These are phyloP conservation scores for Epizoanthus illoricatus DNA, from an alignment of 92 coral and sea anemone genomes.

Conservation along the genomic window DNA sequence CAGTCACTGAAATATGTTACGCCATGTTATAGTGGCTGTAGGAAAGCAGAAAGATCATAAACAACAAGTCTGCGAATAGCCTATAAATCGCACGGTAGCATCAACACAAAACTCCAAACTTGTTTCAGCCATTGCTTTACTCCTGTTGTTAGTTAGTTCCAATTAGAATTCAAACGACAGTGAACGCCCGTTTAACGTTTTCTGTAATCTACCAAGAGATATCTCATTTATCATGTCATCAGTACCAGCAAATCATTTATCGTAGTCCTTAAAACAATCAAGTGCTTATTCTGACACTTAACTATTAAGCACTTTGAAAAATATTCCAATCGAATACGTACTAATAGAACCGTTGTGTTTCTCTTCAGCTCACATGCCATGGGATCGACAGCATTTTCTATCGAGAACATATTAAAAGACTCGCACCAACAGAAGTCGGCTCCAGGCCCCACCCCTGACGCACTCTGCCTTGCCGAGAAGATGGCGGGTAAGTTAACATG, in stretches of 20 bases:
- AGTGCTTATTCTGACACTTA: not conserved
- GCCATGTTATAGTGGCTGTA: too few species aligned
- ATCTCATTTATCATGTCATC: conserved; percentile 2
- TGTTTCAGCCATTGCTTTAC: too few species aligned
- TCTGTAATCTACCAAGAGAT: not conserved
- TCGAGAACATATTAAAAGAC: conserved; percentile 88
- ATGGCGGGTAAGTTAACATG: conserved; percentile 73
- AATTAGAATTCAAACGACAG: too few species aligned
- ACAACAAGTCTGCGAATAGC: too few species aligned
- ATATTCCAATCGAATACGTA: not conserved
- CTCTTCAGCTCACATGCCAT: not conserved
- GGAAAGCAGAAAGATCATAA: too few species aligned
- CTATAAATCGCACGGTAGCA: too few species aligned
- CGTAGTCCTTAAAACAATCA: not conserved
- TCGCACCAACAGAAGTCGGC: conserved; percentile 39
- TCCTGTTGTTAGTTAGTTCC: not conserved
- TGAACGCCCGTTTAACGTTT: not conserved
- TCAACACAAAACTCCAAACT: too few species aligned
- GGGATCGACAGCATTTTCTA: conserved; percentile 61
- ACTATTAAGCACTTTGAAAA: not conserved
- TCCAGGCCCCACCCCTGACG: conserved; percentile 44
- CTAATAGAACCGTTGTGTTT: not conserved
- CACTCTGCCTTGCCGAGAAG: conserved; percentile 82
- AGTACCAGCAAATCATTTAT: too few species aligned
- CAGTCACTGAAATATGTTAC: too few species aligned